Base-by-base conservation (phyloP, 1,140 invertebrate genomes). In the Drosophila orena region DNA sequence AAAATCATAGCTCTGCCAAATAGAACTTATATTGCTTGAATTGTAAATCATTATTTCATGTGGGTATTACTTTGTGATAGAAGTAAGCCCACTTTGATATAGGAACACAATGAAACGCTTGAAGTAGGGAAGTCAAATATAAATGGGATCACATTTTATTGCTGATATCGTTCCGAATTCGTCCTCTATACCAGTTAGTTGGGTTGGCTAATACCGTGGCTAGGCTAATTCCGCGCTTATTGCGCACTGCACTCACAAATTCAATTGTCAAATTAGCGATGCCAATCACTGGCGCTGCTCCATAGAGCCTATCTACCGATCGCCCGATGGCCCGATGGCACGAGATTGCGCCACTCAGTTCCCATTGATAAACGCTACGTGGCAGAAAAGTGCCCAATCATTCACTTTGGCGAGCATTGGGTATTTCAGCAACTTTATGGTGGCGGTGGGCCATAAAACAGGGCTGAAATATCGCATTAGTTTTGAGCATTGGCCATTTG, bases 301-400 rank as follows among this genome's bases (percentile, higher is more conserved):
- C 5, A 30, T 30, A 30, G 30, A 20, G 15, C 27, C 5, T 64
- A 43, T 53, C 50, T 61, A 20, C 17, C 22, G 38, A 74, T 74
- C 68, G 44, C 14, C n/a, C 69, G 50, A 74, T 50, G 27, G 44
- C 14, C n/a, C 69, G 50, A 74, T 50, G 27, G 34, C 34, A 34
- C 20, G 24, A 65, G 57, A 79, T 79, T 65, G 77, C 43, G 54
- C 49, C 55, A 64, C 56, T 49, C 38, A 43, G 54, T 52, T 27
- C 24, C 42, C 59, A 84, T 64, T 85, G 81, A 85, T 85, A 88
- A 81, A 42, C 37, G 43, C 15, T 69, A 66, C 73, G 77, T 85
- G 81, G 43, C 47, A 22, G 7, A 81, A 72, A 61, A 35, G 49
- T 49, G 52, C 15, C 44, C 49, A 57, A 76, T 76, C 71, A 76